Evolutionary conservation across 2,888 invertebrate genomes (phyloP), one percentile per base, ranked within the genome.

Genomic region (Drosophila pegasa): DNA sequence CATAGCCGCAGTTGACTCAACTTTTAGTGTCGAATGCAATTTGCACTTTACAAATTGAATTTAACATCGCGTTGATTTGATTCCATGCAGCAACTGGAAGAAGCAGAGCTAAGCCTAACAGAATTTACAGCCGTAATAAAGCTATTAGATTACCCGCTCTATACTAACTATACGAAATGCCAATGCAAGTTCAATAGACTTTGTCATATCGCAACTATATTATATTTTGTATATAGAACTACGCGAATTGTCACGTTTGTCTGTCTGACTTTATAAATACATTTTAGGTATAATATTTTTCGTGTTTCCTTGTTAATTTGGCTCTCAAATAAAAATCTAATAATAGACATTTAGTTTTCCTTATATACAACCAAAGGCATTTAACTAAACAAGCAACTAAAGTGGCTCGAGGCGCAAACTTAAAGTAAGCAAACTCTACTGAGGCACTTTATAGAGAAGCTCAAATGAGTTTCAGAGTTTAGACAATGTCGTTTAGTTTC

Each of bases 151-250:
- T 25, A 7, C n/a, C 25, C n/a, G 14, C 18, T 47, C 18, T 9
- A 40, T 2, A 7, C 10, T 9, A 27, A 14, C 18, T 9, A 40
- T 2, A 7, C 10, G 6, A 27, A 14, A n/a, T 10, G 16, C 7
- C 20, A n/a, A n/a, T 18, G 16, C 3, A 22, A 12, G 75, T 68
- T 68, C 57, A 72, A 62, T 63, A 68, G 20, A 63, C 71, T 57
- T 48, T 54, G 41, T 7, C 38, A 43, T 31, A 50, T 41, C 47
- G 25, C 5, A 20, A 14, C 8, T 40, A 31, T 14, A 29, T 16
- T 37, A 31, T 40, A 22, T 38, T 27, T 38, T 27, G 14, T 20
- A 41, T 33, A 33, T 25, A 14, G 35, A 14, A 20, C 14, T 6
- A 10, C 4, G 14, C 9, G 14, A 40, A 62, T 27, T 14, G 62